Evolutionary conservation across 2,888 invertebrate species (phyloP), one percentile per base, ranked within the genome.

Genomic region (Phorcus lineatus): DNA sequence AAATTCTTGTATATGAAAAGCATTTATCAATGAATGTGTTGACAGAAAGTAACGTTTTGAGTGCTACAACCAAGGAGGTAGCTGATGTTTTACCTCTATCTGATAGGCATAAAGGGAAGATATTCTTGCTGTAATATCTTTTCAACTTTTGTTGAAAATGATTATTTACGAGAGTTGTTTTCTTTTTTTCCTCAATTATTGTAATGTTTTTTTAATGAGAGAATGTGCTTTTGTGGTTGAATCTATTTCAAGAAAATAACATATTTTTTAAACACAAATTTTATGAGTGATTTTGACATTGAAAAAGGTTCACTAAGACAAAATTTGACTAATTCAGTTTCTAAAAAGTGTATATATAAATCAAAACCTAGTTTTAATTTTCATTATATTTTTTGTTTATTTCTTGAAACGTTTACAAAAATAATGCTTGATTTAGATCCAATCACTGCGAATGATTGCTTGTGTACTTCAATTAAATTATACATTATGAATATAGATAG

Each of bases 91-190:
- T 28, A 67, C 67, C 67, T 70, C 70, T 70, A 28, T 36, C 36
- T 36, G 19, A 36, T 17, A 40, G 70, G 70, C 70, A 70, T 40
- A 70, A 67, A 16, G 28, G 70, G 28, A 36, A 70, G 36, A 17
- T 70, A 36, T 70, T 70, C 17, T 28, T 62, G 24, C 16, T 28
- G 62, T 62, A 62, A 24, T 57, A 16, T 28, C 6, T 13, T 24
- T 28, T 24, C 24, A 62, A 28, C 13, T 24, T 22, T 62, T 62
- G 62, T 62, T 62, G 62, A 28, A 62, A 62, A 40, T 36, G 70
- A 70, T 11, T 70, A 70, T 70, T 70, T 70, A 70, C 70, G 40
- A 16, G 24, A 62, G 62, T 70, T 70, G 36, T 70, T 70, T 70
- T 70, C 36, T 31, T 70, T n/a, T 40, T 70, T 57, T n/a, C n/a